Percentiles rank a stretch among this genome's conserved stretches.
These are phyloP conservation scores for Melipona bicolor DNA, from an alignment of 2,888 invertebrate genomes.

Conservation along the genomic window DNA sequence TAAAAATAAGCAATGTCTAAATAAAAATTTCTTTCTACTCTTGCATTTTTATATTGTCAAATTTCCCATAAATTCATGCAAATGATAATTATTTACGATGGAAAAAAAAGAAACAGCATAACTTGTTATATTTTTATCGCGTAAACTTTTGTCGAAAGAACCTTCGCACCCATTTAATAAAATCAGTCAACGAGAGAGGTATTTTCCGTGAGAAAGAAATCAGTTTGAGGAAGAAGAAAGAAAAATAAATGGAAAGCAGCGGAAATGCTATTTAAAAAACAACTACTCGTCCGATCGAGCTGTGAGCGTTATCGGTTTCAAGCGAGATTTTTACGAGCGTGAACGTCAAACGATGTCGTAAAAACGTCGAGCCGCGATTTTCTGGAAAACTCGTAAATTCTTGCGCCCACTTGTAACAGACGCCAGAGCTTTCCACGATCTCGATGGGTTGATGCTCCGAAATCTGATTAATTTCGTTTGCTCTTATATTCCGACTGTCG, in stretches of 20 bases:
- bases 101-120: too few species aligned
- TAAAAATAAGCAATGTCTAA: too few species aligned
- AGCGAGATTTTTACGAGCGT: constrained; percentile 59
- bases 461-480: not conserved
- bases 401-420: constrained; percentile 53
- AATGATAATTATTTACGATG: too few species aligned
- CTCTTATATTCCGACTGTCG: not conserved
- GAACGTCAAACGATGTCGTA: constrained; percentile 71
- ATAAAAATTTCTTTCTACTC: too few species aligned
- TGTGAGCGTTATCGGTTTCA: constrained; percentile 54
- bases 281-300: constrained; percentile 44
- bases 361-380: constrained; percentile 64
- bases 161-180: too few species aligned
- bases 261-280: not conserved
- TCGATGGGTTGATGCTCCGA: not conserved
- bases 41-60: too few species aligned
- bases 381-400: constrained; percentile 78
- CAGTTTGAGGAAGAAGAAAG: not conserved
- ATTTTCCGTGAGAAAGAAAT: not conserved
- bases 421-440: constrained; percentile 8
- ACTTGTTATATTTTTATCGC: too few species aligned
- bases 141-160: too few species aligned
- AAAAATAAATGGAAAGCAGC: not conserved
- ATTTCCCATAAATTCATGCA: too few species aligned
- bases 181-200: not conserved